Evolutionary conservation across 2,113 vertebrate genomes (phyloP), one percentile per base, ranked within the genome.

Genomic region (Cnemophilus loriae): DNA sequence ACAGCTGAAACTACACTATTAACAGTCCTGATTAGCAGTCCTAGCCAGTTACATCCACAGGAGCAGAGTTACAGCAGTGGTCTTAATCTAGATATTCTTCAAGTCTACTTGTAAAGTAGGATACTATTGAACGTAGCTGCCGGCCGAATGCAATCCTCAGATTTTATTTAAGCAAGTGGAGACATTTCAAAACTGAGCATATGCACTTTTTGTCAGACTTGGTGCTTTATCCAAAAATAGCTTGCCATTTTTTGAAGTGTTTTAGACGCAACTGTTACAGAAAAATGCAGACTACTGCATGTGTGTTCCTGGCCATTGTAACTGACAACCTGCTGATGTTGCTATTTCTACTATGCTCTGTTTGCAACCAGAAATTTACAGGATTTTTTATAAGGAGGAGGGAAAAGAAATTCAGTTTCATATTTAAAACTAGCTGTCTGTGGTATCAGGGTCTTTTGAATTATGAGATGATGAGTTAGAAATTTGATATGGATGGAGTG

Each of bases 321-420:
- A 94, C 81, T 80, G 88, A 74, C 90, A 92, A 47, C 77, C 52
- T 94, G 94, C 94, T 91, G 95, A 91, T 84, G 53, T 56, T 95
- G 89, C 82, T 95, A 60, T 94, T 95, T 93, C 90, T 87, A 33
- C 68, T 89, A 13, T 7, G 4, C 60, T 95, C 73, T 82, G 55
- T 95, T 94, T 95, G 86, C 70, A 91, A 71, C 84, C 23, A 52
- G 89, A 89, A 79, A 68, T 89, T 87, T 87, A 52, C 63, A 89
- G 68, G 56, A 20, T 41, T 57, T 83, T 94, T 73, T 84, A 39
- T 41, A 64, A 67, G 65, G 89, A 80, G 37, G 22, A 70, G 41
- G 55, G n/a, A 70, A 89, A 70, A 95, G 64, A 89, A 87, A 77
- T 59, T 42, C 63, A 70, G 41, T 49, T 93, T 28, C 2, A 0